Conservation (phyloP, 2,888 invertebrate genomes). For the Liodrosophila aerea region DNA sequence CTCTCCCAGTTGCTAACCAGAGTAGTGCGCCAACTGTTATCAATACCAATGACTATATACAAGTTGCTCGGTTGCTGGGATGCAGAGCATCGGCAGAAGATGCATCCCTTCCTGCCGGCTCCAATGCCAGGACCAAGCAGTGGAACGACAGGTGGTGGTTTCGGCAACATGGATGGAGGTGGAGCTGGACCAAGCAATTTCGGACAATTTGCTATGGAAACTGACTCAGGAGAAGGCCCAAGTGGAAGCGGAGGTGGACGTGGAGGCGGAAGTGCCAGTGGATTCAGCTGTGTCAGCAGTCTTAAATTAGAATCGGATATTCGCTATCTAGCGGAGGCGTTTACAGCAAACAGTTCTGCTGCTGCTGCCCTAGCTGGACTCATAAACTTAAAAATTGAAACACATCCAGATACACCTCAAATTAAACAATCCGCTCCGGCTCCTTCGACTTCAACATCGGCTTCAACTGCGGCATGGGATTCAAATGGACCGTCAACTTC, state of each 20-base stretch:
- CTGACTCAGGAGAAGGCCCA: conserved; percentile 12
- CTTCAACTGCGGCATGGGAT: conserved; percentile 29
- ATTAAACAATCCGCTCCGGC: too few relatives aligned
- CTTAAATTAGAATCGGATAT: conserved; percentile 70
- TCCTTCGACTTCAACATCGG: conserved; percentile 38
- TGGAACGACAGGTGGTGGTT: conserved; percentile 36
- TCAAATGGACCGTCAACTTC: too few relatives aligned
- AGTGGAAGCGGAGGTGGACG: conserved; percentile 2
- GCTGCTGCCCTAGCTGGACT: conserved; percentile 65
- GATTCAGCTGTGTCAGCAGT: conserved; percentile 38
- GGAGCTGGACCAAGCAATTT: conserved; percentile 30
- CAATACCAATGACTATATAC: conserved; percentile 95
- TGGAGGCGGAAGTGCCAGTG: conserved; percentile 24
- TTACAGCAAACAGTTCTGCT: conserved; percentile 71
- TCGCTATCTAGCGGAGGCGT: conserved; percentile 58
- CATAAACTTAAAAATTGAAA: conserved; percentile 61
- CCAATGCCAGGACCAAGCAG: conserved; percentile 32
- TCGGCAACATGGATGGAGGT: conserved; percentile 28
- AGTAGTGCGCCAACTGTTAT: conserved; percentile 93
- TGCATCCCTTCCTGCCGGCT: conserved; percentile 57
- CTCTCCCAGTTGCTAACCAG: conserved; percentile 83
- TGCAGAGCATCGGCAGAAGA: conserved; percentile 86
- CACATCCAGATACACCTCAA: conserved; percentile 45
- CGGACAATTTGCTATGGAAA: conserved; percentile 41
- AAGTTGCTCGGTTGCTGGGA: conserved; percentile 94